Evolutionary conservation across 2,113 vertebrate genomes (phyloP), one percentile per base, ranked within the genome.

Genomic region (Phasianus colchicus): DNA sequence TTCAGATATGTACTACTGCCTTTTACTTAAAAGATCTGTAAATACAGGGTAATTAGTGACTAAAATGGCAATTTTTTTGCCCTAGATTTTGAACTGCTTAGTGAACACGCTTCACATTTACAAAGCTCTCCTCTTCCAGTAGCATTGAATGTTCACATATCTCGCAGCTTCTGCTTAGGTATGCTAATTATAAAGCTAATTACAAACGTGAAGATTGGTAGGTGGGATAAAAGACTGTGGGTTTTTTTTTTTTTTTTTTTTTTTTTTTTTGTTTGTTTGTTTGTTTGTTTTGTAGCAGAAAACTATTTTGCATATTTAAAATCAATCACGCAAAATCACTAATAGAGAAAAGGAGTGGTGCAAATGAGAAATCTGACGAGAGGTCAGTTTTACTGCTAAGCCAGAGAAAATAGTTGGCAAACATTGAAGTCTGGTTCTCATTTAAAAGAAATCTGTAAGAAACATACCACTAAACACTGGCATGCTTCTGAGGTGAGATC

Each of bases 1-100:
- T 95, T 92, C 2, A 14, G 87, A 69, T 89, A 73, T 93, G 43
- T 2, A 2, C 69, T 80, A 43, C 4, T 93, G 73, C 75, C 54
- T 95, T 95, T 83, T 69, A 40, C 30, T 58, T 22, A 48, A 86
- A 95, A 88, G 45, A 42, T 71, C 83, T 93, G 43, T 83, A 96
- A 97, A 95, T 81, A 72, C 6, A 79, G 42, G 54, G 57, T 42
- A 84, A 88, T 55, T 58, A 95, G 34, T 1, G 29, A 81, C 55
- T 3, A 25, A 96, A 95, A 94, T 11, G 63, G 34, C 45, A 65
- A 57, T 9, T 30, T 55, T 93, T 95, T 82, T 92, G 45, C 74
- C 89, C 60, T 75, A 66, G 55, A 77, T 96, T 78, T 72, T 74
- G 42, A 85, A 82, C 60, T 84, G 60, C 43, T 81, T 61, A 61